Percentiles rank a stretch among this genome's conserved stretches.
Conservation (phyloP, 2,888 invertebrate species). For the Autographa pulchrina region DNA sequence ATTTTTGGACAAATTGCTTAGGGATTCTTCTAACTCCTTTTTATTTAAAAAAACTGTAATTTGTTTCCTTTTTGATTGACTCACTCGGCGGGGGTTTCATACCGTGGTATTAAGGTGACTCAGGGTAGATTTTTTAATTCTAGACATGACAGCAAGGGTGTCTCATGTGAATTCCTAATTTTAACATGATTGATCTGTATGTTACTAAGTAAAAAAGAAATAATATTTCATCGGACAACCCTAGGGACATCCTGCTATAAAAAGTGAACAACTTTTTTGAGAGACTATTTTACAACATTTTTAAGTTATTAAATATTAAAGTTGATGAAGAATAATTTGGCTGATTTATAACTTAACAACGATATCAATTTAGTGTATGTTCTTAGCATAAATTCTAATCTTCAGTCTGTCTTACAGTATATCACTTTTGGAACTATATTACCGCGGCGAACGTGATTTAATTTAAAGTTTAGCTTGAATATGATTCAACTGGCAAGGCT, state of each 20-base stretch:
- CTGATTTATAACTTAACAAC: background rate
- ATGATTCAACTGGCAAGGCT: background rate
- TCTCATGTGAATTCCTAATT: constrained; percentile 48
- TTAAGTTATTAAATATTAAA: background rate
- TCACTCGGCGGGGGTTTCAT: background rate
- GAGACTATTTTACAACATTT: constrained; percentile 9
- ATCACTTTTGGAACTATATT: constrained; percentile 4
- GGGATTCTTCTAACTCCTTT: too few relatives aligned
- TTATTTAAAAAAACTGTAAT: too few relatives aligned
- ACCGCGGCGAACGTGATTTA: background rate
- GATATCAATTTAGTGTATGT: background rate
- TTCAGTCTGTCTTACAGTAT: constrained; percentile 4
- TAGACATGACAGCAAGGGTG: constrained; percentile 21
- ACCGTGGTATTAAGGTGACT: background rate
- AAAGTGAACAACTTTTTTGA: constrained; percentile 34
- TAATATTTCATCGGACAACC: constrained; percentile 52
- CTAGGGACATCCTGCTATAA: constrained; percentile 41
- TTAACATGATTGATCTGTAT: constrained; percentile 53
- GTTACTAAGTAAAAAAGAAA: constrained; percentile 55
- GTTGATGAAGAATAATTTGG: background rate
- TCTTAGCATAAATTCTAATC: constrained; percentile 1
- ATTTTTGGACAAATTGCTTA: too few relatives aligned
- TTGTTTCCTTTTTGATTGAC: background rate
- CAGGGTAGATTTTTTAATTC: constrained; percentile 5
- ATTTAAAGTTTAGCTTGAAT: background rate